These are phyloP conservation scores for Vicugna pacos DNA, from an alignment of 2,113 vertebrate genomes.

Conservation along the genomic window DNA sequence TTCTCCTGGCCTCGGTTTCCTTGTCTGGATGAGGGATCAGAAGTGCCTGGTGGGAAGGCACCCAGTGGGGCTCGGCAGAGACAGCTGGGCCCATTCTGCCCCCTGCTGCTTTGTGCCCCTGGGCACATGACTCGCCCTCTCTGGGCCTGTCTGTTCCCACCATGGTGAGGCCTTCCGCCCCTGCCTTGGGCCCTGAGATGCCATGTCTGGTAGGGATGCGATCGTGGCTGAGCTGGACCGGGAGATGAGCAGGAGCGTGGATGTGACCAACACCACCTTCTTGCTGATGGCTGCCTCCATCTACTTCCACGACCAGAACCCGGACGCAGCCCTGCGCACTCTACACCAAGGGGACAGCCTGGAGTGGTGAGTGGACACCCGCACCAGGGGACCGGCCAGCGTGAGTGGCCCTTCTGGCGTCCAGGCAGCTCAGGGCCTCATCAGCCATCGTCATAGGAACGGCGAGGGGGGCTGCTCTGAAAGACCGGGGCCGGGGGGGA, in stretches of 20 bases:
- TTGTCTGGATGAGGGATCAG: neutral
- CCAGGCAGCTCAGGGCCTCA: neutral
- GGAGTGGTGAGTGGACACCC: conserved; percentile 90
- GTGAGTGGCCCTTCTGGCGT: neutral
- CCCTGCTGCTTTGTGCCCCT: neutral
- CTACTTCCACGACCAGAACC: conserved; percentile 93
- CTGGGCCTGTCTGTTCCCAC: neutral
- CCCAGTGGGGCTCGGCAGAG: neutral
- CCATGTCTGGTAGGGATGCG: conserved; percentile 86
- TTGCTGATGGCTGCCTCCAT: conserved; percentile 96
- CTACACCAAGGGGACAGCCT: conserved; percentile 96
- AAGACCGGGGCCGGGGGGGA: too few relatives aligned
- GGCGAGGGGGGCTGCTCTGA: neutral
- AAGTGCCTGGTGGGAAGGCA: neutral
- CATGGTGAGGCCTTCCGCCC: neutral
- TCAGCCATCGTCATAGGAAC: neutral
- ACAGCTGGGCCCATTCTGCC: neutral
- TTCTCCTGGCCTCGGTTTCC: neutral
- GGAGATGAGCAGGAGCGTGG: conserved; percentile 94
- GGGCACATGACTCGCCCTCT: neutral
- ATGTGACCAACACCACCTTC: conserved; percentile 93
- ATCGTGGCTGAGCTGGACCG: conserved; percentile 93
- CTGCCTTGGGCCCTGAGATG: neutral
- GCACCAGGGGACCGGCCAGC: fast-evolving
- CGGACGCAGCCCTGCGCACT: conserved; percentile 91